Conservation (phyloP, 1,140 invertebrate species). For the Drosophila cardini region DNA sequence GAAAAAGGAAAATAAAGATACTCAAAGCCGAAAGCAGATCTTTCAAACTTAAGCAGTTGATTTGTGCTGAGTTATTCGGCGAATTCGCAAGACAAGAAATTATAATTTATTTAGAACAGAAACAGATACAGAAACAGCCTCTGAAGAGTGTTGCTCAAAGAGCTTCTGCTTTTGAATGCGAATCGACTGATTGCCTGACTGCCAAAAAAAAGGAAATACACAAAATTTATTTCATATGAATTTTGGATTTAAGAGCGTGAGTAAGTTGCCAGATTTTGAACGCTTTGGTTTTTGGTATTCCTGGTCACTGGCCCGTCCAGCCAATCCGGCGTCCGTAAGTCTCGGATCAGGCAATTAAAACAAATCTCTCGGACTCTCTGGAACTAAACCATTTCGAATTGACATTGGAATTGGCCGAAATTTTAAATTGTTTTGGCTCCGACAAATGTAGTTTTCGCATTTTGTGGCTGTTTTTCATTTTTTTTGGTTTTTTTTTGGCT, state of each 20-base stretch:
- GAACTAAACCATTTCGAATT: conserved; percentile 62
- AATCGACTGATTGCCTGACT: conserved; percentile 34
- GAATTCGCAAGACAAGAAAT: conserved; percentile 68
- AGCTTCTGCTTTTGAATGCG: conserved; percentile 65
- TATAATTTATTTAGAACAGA: conserved; percentile 81
- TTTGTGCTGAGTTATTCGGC: conserved; percentile 77
- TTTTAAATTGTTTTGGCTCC: conserved; percentile 17
- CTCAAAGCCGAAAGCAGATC: conserved; percentile 22
- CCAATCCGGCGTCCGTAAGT: conserved; percentile 9
- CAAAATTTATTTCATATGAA: conserved; percentile 67
- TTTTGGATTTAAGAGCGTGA: conserved; percentile 70
- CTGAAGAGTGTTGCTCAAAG: conserved; percentile 56
- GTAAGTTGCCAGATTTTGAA: conserved; percentile 62
- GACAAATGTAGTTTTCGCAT: background rate
- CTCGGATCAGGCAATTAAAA: conserved; percentile 66
- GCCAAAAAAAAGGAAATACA: conserved; percentile 49
- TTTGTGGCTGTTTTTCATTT: background rate
- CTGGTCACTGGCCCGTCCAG: background rate
- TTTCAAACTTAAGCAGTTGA: conserved; percentile 72
- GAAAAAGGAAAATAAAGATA: conserved; percentile 25
- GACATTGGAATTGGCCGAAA: conserved; percentile 44
- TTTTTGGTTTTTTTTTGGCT: conserved; percentile 8
- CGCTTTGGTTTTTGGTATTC: conserved; percentile 20
- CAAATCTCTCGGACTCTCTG: conserved; percentile 52
- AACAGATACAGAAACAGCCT: conserved; percentile 13